Base-by-base conservation (phyloP, 1,140 invertebrate genomes). In the Chrysomallon squamiferum region DNA sequence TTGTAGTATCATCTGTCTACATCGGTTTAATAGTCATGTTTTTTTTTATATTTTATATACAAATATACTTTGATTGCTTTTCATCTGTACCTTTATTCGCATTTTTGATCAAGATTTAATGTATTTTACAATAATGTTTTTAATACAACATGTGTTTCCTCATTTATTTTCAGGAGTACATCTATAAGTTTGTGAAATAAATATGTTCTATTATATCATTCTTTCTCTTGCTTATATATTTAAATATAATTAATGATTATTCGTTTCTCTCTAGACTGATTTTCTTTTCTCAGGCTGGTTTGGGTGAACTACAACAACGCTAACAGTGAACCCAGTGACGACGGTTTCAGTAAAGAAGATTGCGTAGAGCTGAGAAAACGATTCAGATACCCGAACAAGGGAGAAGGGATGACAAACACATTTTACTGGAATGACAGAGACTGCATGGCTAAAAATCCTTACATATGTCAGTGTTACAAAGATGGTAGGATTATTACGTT, bases 371-470 rank as follows among this genome's bases (percentile, higher is more conserved):
- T 92, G 2, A 83, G 92, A 11, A 82, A 90, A 33, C 85, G 87
- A n/a, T 92, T 89, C 81, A 87, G 87, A 0, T 85, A 76, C 9
- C 78, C 75, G 0, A 43, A 56, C 5, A 81, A 84, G 69, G 80
- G 77, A 13, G 49, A 60, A 27, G 69, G 71, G 11, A 52, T 58
- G 9, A 67, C 78, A 83, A n/a, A 78, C 80, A 2, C 76, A 81
- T 65, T 90, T 83, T 90, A 89, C 87, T 93, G 92, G 92, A 93
- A 93, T 82, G 92, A 93, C 77, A 77, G 91, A 15, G 89, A 91
- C 76, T 93, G 92, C 78, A 75, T 85, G 11, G 89, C 89, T 6
- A 87, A 86, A 30, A 93, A 93, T 83, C 89, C 89, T 78, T 92
- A 89, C 77, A 86, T 93, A 7, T 93, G 92, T 77, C 90, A 92